Base-by-base conservation (phyloP, 1,140 invertebrate genomes). In the Listronotus oregonensis region DNA sequence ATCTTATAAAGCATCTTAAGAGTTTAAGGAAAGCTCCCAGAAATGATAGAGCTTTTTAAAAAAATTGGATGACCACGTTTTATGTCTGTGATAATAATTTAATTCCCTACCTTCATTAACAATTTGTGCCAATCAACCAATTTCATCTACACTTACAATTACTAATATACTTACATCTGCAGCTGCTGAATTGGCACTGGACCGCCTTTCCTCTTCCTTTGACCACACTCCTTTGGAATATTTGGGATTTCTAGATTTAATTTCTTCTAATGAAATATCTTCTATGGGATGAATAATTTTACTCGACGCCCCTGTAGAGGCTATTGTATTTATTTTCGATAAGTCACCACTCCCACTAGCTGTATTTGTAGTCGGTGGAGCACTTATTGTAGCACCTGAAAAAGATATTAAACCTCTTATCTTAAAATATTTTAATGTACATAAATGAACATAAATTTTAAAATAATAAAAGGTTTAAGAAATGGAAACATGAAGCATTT, bases 271-370 rank as follows among this genome's bases (percentile, higher is more conserved):
- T 46, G 94, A 97, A 43, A 96, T 89, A 82, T 97, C 96, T 80
- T 97, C 94, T 21, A 91, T 87, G 21, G 95, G 96, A 80, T 98
- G 96, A 73, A 97, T 90, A 55, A 97, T 95, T 82, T 93, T 93
- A 77, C 93, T 93, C 15, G 91, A 89, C 27, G 92, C 89, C 57
- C 92, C 90, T 61, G 91, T 91, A 10, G 89, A 88, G 31, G 87
- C 88, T 12, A 93, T 90, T 31, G 91, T 84, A 66, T 87, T 86
- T 34, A 87, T 85, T 83, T 87, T 92, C 55, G 85, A 86, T 77
- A 67, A 64, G 77, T 50, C 74, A 77, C 59, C 70, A 76, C 54
- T 65, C 62, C 75, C 75, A 66, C 80, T 75, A 17, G 81, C 64
- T 21, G 77, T 75, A 47, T 84, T 83, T 50, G 85, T 87, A 46